Conservation (phyloP, 2,113 vertebrate genomes). For the human (Homo sapiens) region DNA sequence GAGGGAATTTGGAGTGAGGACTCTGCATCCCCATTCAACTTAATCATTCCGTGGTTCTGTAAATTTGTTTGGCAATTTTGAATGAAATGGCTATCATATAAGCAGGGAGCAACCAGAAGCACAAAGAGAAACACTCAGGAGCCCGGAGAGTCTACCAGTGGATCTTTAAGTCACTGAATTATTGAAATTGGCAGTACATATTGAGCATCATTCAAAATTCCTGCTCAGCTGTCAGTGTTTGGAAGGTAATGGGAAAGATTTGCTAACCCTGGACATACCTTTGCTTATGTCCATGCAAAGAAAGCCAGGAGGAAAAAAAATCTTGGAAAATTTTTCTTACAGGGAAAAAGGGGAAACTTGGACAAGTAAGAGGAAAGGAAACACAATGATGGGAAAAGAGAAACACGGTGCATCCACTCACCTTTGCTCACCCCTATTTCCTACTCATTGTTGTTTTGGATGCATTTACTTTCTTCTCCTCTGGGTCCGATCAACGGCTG, state of each 20-base stretch:
- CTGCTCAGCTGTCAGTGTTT: conserved; percentile 35
- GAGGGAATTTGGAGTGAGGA: background rate
- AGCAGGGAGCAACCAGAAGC: background rate
- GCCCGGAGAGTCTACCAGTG: background rate
- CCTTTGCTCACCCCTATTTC: conserved; percentile 42
- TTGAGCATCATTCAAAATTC: conserved; percentile 24
- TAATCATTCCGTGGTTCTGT: background rate
- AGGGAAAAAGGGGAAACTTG: conserved; percentile 26
- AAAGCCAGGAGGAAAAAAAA: conserved; percentile 46
- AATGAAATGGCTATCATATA: background rate
- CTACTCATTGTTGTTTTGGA: background rate
- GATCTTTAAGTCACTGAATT: conserved; percentile 5
- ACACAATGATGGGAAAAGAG: background rate
- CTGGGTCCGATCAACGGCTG: conserved; percentile 68
- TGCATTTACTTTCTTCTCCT: conserved; percentile 45
- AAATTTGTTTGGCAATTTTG: conserved; percentile 22
- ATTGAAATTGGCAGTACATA: conserved; percentile 48
- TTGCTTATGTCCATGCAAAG: background rate
- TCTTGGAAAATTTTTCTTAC: conserved; percentile 25
- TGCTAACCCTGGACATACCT: conserved; percentile 37
- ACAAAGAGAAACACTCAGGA: background rate
- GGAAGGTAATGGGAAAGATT: conserved; percentile 13
- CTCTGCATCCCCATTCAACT: background rate
- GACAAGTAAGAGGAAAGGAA: background rate
- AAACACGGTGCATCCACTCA: background rate